Conservation (phyloP, 35 echinoderm and acorn worm species). For the Apostichopus parvimensis region DNA sequence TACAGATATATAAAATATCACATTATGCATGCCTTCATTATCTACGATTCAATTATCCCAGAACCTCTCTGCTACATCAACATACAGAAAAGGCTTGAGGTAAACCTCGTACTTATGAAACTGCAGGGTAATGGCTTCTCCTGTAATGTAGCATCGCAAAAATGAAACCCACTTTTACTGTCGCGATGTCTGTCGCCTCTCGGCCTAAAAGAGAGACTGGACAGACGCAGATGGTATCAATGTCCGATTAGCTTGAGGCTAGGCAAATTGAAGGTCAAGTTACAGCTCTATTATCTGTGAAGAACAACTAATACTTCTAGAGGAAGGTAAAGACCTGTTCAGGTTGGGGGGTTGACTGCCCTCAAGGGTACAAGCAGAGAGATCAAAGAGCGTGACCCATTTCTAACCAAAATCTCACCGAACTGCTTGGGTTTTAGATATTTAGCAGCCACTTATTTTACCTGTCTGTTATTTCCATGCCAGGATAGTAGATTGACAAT, state of each 20-base stretch:
- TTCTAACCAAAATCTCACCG: neutral
- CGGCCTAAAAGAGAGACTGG: neutral
- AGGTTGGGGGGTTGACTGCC: neutral
- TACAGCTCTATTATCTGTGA: neutral
- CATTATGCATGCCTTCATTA: too few relatives aligned
- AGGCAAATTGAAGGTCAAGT: slow-evolving; percentile 35
- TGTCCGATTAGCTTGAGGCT: neutral
- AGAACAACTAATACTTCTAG: neutral
- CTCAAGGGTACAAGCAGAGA: neutral
- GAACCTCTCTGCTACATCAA: too few relatives aligned
- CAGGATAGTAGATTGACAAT: too few relatives aligned
- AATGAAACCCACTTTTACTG: neutral
- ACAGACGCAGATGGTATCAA: neutral
- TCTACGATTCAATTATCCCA: too few relatives aligned
- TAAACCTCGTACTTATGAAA: too few relatives aligned
- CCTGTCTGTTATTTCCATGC: too few relatives aligned
- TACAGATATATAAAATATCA: too few relatives aligned
- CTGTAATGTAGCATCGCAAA: too few relatives aligned
- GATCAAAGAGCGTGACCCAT: neutral
- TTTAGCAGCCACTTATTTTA: neutral
- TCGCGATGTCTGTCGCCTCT: neutral
- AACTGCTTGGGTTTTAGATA: neutral
- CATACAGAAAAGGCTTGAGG: too few relatives aligned
- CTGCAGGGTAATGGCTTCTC: too few relatives aligned
- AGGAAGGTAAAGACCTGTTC: neutral